Base-by-base conservation (phyloP, 1,140 invertebrate genomes). In the Sarcophaga bullata region DNA sequence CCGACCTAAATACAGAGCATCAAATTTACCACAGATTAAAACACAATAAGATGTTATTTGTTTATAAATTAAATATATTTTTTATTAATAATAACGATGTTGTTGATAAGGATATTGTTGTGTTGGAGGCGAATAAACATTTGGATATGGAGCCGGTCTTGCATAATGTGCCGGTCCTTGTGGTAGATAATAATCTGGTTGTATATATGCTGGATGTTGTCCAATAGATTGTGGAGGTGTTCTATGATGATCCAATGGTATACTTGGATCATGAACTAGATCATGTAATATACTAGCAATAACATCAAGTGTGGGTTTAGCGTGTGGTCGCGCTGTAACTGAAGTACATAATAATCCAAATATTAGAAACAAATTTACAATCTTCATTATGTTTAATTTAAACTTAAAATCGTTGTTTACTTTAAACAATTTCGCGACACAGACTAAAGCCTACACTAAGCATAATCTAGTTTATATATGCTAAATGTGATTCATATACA, bases 231-330 rank as follows among this genome's bases (percentile, higher is more conserved):
- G 75, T 6, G 75, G 75, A 83, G 80, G 73, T n/a, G 52, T 6
- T 10, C 62, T 78, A 8, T 54, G 81, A n/a, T 54, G 82, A n/a
- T 52, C 68, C 10, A 84, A 80, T 50, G 25, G 76, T 46, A 54
- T 68, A 54, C 5, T 73, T 48, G 62, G 37, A 25, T 49, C 25
- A 83, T 82, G 84, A 0, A 88, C 49, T 0, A 76, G 81, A 11
- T 84, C 83, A 9, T 89, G 75, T 72, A 87, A 10, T 73, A 84
- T 83, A 49, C 86, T 82, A 1, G 85, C 86, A 13, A 89, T 85
- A 76, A 85, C 85, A 80, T 85, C 86, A 15, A 89, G 87, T 8
- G 87, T 89, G 9, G 87, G 87, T 15, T 85, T 85, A 0, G 83
- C 81, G 25, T 9, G 80, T 8, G 8, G 62, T 19, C 54, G 54